Conservation (phyloP, 64 coral and sea anemone species). For the Porites lutea region DNA sequence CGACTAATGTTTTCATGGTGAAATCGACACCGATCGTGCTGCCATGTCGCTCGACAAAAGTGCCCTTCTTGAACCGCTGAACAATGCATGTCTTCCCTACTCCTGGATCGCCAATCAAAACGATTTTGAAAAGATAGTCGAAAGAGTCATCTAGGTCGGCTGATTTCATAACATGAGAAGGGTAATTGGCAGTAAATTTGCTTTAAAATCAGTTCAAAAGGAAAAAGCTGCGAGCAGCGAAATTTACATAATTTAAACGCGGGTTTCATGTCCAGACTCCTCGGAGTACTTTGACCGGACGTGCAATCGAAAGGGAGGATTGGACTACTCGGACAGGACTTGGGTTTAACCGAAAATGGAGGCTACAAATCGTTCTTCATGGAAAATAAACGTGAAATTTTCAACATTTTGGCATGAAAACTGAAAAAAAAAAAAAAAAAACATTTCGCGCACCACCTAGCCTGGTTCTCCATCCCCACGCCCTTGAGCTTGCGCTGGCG, state of each 20-base stretch:
- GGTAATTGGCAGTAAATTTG: neutral
- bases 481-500: too few species aligned
- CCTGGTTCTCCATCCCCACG: too few species aligned
- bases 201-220: neutral
- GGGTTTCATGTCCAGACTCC: constrained; percentile 10
- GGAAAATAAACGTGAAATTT: too few species aligned
- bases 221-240: neutral
- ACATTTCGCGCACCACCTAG: too few species aligned
- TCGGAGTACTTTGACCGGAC: neutral
- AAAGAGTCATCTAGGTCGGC: constrained; percentile 58
- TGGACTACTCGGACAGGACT: neutral
- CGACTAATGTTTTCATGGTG: constrained; percentile 84
- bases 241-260: constrained; percentile 6
- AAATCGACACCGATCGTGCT: constrained; percentile 94
- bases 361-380: too few species aligned
- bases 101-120: constrained; percentile 87
- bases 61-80: constrained; percentile 84
- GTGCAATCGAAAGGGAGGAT: neutral
- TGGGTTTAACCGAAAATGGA: neutral
- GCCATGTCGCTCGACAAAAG: constrained; percentile 83
- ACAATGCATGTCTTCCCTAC: constrained; percentile 95
- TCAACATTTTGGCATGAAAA: too few species aligned
- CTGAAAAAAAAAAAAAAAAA: too few species aligned
- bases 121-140: constrained; percentile 95
- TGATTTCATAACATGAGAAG: constrained; percentile 57